These are phyloP conservation scores for Oplegnathus fasciatus DNA, from an alignment of 2,113 vertebrate species.

Conservation along the genomic window DNA sequence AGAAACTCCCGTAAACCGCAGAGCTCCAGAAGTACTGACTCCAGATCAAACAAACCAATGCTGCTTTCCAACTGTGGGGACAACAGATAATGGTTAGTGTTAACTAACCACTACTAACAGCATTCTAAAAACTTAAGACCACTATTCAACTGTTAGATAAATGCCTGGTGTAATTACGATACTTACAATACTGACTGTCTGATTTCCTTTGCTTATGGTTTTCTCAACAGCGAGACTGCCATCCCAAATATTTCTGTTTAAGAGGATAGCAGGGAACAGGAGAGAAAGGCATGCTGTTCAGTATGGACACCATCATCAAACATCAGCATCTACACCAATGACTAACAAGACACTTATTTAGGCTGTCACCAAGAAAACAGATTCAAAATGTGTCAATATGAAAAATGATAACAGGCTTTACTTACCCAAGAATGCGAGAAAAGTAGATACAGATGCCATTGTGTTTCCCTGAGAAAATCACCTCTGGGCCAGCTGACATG, in stretches of 20 bases:
- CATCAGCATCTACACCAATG: conserved; percentile 5
- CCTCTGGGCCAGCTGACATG: conserved; percentile 89
- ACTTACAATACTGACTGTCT: conserved; percentile 91
- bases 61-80: conserved; percentile 92
- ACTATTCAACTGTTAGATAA: neutral
- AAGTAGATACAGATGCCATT: conserved; percentile 97
- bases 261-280: conserved; percentile 25
- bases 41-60: conserved; percentile 86
- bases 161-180: neutral
- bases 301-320: neutral
- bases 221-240: conserved; percentile 94
- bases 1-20: conserved; percentile 93
- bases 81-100: neutral
- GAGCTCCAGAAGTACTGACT: conserved; percentile 90
- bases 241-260: conserved; percentile 96
- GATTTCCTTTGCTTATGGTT: conserved; percentile 89
- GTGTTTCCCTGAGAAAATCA: conserved; percentile 97
- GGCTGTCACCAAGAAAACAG: neutral
- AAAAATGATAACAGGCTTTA: neutral
- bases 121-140: neutral
- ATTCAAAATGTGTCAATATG: neutral
- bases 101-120: neutral
- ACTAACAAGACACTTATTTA: neutral
- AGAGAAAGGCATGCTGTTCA: conserved; percentile 10
- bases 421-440: conserved; percentile 94